Evolutionary conservation across 2,113 vertebrate genomes (phyloP).

Genomic region (Peromyscus maniculatus): DNA sequence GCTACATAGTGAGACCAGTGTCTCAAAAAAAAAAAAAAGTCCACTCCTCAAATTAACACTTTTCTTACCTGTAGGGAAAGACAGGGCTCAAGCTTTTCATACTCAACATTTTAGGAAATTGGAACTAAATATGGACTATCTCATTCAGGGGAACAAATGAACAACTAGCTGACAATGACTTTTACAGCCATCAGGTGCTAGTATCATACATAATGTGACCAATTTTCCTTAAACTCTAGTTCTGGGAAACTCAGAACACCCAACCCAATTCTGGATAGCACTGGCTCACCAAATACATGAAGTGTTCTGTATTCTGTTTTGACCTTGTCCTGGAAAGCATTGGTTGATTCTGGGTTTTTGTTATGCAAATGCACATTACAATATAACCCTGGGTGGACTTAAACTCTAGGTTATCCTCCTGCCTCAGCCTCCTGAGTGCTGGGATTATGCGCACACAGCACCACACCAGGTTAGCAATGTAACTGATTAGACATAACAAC

Average conservation of each 20-base stretch:
- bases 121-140: slow-evolving; percentile 6
- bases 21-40: background rate
- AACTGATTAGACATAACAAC: slow-evolving; percentile 35
- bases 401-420: background rate
- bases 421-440: background rate
- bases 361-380: background rate
- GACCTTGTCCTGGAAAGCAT: background rate
- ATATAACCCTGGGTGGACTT: too few species aligned
- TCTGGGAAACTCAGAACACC: background rate
- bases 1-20: background rate
- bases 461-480: background rate
- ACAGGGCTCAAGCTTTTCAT: background rate
- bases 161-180: background rate
- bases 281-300: background rate
- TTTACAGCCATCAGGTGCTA: background rate
- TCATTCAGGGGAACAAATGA: background rate
- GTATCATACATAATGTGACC: background rate
- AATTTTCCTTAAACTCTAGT: slow-evolving; percentile 45
- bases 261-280: slow-evolving; percentile 10
- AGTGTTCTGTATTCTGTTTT: background rate
- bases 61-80: slow-evolving; percentile 31
- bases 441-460: background rate
- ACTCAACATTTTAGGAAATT: slow-evolving; percentile 15
- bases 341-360: background rate
- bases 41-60: background rate